These are phyloP conservation scores for Sorex araneus DNA, from an alignment of 2,113 vertebrate genomes.

Conservation along the genomic window DNA sequence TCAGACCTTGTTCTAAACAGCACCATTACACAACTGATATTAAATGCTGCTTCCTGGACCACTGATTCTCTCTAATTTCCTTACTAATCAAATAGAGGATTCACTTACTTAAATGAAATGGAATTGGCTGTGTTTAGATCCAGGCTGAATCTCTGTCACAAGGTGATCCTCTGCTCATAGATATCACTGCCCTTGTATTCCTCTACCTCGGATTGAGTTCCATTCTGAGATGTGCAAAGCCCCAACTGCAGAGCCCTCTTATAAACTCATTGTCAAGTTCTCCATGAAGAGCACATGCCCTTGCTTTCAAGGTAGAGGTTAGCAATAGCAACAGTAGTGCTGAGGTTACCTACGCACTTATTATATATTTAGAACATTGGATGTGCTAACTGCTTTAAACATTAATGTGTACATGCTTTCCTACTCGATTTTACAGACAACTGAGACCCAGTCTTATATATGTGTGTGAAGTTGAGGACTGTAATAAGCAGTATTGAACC, in stretches of 20 bases:
- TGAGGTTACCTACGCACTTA: constrained; percentile 6
- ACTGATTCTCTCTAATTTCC: background rate
- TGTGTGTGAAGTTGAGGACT: background rate
- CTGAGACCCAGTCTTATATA: background rate
- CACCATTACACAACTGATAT: background rate
- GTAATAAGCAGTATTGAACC: background rate
- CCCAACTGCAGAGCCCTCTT: background rate
- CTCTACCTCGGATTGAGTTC: background rate
- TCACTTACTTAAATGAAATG: background rate
- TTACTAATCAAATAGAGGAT: background rate
- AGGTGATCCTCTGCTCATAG: background rate
- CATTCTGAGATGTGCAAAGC: background rate
- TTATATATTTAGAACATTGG: background rate
- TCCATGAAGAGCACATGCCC: background rate
- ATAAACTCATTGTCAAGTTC: background rate
- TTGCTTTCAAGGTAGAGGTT: background rate
- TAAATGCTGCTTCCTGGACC: background rate
- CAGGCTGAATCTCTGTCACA: background rate
- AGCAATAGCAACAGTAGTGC: background rate
- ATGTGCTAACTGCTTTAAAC: background rate
- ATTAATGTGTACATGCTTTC: background rate
- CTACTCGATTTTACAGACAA: constrained; percentile 19
- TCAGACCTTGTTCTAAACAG: background rate
- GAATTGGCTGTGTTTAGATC: background rate
- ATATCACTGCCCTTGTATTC: background rate